Evolutionary conservation across 2,113 vertebrate genomes (phyloP), one percentile per base, ranked within the genome.

Genomic region (Numenius arquata): DNA sequence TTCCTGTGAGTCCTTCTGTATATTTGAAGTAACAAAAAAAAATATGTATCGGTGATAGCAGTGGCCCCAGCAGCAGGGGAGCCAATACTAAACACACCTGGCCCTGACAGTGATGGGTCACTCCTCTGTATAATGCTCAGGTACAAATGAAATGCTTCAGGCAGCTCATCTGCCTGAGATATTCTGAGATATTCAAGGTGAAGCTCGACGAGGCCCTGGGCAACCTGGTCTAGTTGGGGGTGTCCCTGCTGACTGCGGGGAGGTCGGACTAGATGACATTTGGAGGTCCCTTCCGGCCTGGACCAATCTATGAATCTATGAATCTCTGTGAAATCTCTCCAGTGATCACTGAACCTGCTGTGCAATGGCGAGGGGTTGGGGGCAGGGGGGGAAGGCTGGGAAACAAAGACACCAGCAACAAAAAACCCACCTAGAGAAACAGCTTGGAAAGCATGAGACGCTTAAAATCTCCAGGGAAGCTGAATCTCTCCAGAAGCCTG

Each of bases 331-430:
- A 63, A 30, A 36, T 45, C 5, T 36, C 38, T 63, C 34, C 32
- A 23, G 25, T 26, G 19, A 27, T 25, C 38, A 19, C n/a, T 67
- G 63, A 63, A 63, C 6, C 1, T 12, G 5, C 23, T 40, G 18
- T 53, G 47, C 34, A 47, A 0, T 29, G n/a, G n/a, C n/a, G n/a
- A n/a, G n/a, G n/a, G n/a, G n/a, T 18, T 3, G 27, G 9, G 22
- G 11, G 9, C 2, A 4, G 27, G 2, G 32, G 7, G 32, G 36
- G 26, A n/a, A 20, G 43, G 43, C 18, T 15, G 6, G 18, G 38
- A 40, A 21, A n/a, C 61, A 6, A 62, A 61, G 29, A 12, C 38
- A 41, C 4, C 27, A n/a, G 10, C 11, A 55, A 27, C 38, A 56
- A 43, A 43, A n/a, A 45, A 0, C 4, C 4, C 40, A n/a, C 15